Evolutionary conservation across 1,140 invertebrate species (phyloP), one percentile per base, ranked within the genome.

Genomic region (Drosophila yakuba): DNA sequence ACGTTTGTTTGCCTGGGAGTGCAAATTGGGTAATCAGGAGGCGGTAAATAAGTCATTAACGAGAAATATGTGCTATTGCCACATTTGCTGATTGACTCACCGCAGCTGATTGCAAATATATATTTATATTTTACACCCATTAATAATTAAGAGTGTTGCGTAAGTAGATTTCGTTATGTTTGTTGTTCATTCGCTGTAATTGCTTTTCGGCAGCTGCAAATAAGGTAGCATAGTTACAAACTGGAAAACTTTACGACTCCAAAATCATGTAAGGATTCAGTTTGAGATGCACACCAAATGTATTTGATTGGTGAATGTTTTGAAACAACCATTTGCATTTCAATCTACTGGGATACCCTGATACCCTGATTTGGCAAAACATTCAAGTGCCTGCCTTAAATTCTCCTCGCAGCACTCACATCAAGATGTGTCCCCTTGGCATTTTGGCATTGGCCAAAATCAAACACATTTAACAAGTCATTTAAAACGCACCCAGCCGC

Each of bases 381-480:
- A 43, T 43, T 17, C 7, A 43, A 8, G 15, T 17, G 7, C n/a
- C 52, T 10, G 17, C 17, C 41, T 63, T 60, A 62, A 62, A 32
- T 20, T 17, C 25, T 32, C 32, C 59, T 12, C 0, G 17, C 15
- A 17, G 3, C 39, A 41, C 32, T 32, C 8, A 2, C 32, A 32
- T 32, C 44, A 7, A 47, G 44, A 4, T 35, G 54, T 17, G 41
- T 11, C 28, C 41, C 32, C 36, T 15, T n/a, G n/a, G n/a, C 41
- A 20, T 15, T 17, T 15, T 62, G 12, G 36, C 38, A 36, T 52
- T 41, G 15, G 59, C 58, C 60, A 71, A 82, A 76, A 66, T 76
- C 79, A 86, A 86, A 89, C 79, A 86, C 79, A 83, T 79, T 86
- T 86, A 79, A 69, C 59, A 69, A 82, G 66, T 88, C 78, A 79